A percentile compares a stretch with the other conserved stretches of the same genome.
These are phyloP conservation scores for Ceyx margarethae DNA, from an alignment of 2,113 vertebrate species.

Conservation along the genomic window DNA sequence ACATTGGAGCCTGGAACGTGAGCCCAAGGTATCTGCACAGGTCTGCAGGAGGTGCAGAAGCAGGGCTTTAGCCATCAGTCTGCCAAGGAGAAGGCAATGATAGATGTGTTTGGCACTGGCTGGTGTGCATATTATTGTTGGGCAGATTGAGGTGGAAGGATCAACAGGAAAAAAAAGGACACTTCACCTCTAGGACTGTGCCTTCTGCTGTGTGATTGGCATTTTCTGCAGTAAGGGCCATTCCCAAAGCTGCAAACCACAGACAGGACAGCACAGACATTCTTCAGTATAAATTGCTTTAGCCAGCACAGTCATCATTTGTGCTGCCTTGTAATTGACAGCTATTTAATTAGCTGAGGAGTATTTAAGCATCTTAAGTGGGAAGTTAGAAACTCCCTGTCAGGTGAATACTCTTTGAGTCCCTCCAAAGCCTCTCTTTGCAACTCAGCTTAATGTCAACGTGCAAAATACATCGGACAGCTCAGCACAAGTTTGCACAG, in stretches of 20 bases:
- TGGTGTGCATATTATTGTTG: not conserved
- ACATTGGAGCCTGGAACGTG: not conserved
- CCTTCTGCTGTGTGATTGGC: not conserved
- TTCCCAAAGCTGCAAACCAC: not conserved
- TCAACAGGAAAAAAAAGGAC: not conserved
- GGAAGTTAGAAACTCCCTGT: constrained; percentile 1
- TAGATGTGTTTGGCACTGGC: not conserved
- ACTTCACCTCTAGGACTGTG: not conserved
- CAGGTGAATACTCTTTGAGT: not conserved
- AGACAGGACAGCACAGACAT: not conserved
- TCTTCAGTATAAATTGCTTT: not conserved
- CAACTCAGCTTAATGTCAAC: not conserved
- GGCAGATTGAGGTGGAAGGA: not conserved
- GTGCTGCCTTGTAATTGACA: constrained; percentile 13
- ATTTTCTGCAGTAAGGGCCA: not conserved
- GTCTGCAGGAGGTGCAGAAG: not conserved
- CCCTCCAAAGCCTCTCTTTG: not conserved
- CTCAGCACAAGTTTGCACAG: not conserved
- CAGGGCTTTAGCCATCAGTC: not conserved
- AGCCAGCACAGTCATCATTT: not conserved
- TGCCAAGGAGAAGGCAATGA: not conserved
- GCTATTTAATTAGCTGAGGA: constrained; percentile 46
- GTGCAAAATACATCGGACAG: not conserved
- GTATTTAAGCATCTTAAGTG: not conserved
- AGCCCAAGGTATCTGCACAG: not conserved